Percentiles rank a stretch among this genome's conserved stretches.
phyloP scores from a whole-genome alignment of 2,888 invertebrate genomes.

The Bursaphelenchus okinawaensis region DNA sequence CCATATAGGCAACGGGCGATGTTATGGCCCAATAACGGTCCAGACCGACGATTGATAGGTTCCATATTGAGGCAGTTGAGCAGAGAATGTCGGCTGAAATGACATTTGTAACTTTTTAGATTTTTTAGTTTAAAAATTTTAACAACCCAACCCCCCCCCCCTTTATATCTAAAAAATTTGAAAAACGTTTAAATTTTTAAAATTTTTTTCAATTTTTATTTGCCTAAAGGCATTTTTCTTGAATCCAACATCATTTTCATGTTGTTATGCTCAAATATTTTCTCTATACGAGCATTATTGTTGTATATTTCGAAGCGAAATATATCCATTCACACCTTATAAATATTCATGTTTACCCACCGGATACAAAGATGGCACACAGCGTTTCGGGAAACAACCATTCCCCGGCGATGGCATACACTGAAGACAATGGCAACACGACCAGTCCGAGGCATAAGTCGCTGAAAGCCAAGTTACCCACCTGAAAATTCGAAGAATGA shows the following conservation, averaged over 20 bases:
- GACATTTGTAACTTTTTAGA: not conserved
- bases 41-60: constrained; percentile 61
- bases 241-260: not conserved
- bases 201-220: not conserved
- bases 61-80: constrained; percentile 62
- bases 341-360: constrained; percentile 25
- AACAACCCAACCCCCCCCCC: too few species aligned
- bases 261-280: too few species aligned
- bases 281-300: too few species aligned
- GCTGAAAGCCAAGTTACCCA: constrained; percentile 61
- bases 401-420: constrained; percentile 59
- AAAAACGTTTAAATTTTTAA: not conserved
- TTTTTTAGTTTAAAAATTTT: not conserved
- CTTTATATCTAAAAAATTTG: too few species aligned
- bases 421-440: constrained; percentile 61
- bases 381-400: constrained; percentile 61
- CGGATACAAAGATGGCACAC: constrained; percentile 61
- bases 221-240: not conserved
- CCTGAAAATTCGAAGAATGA: too few species aligned
- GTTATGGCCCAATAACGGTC: constrained; percentile 60
- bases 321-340: constrained; percentile 3
- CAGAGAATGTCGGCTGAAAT: constrained; percentile 60
- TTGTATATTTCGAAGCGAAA: too few species aligned
- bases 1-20: constrained; percentile 61
- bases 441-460: constrained; percentile 60